A percentile compares a stretch with the other conserved stretches of the same genome.
Evolutionary conservation across 2,888 invertebrate species (phyloP).

Genomic region (Protodeltote pygarga): DNA sequence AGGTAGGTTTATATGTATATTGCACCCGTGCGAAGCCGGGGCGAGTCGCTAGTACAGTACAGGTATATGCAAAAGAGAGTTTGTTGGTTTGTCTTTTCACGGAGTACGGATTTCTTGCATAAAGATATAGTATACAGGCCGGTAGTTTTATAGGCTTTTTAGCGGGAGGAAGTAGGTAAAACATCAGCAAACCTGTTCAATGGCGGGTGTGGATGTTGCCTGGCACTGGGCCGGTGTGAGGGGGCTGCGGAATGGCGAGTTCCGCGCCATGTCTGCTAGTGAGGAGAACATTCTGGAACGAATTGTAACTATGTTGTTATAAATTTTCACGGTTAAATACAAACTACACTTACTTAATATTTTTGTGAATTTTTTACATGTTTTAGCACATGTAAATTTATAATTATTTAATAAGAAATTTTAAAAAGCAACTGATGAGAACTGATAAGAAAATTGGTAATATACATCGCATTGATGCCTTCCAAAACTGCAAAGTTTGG

Average conservation of each 20-base stretch:
- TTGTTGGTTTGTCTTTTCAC: too few relatives aligned
- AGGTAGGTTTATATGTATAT: too few relatives aligned
- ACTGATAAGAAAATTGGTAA: too few relatives aligned
- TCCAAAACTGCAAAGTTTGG: too few relatives aligned
- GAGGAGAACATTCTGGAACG: conserved; percentile 86
- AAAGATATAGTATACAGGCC: not conserved
- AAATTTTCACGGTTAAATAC: not conserved
- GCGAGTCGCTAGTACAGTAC: too few relatives aligned
- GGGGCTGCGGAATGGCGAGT: conserved; percentile 89
- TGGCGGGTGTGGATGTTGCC: conserved; percentile 59
- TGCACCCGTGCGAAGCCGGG: too few relatives aligned
- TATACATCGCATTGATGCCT: too few relatives aligned
- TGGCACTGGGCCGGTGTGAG: conserved; percentile 87
- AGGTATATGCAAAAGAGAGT: too few relatives aligned
- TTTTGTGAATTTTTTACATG: too few relatives aligned
- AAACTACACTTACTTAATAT: not conserved
- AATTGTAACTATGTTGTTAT: not conserved
- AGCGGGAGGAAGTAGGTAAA: not conserved
- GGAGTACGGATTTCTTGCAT: not conserved
- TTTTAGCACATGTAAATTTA: too few relatives aligned
- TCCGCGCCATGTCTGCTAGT: conserved; percentile 88
- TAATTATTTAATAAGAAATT: too few relatives aligned
- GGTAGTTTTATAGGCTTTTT: not conserved
- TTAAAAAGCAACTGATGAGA: too few relatives aligned
- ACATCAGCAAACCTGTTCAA: conserved; percentile 57